Evolutionary conservation across 1,140 invertebrate genomes (phyloP).

Genomic region (Parapsyche elsis): DNA sequence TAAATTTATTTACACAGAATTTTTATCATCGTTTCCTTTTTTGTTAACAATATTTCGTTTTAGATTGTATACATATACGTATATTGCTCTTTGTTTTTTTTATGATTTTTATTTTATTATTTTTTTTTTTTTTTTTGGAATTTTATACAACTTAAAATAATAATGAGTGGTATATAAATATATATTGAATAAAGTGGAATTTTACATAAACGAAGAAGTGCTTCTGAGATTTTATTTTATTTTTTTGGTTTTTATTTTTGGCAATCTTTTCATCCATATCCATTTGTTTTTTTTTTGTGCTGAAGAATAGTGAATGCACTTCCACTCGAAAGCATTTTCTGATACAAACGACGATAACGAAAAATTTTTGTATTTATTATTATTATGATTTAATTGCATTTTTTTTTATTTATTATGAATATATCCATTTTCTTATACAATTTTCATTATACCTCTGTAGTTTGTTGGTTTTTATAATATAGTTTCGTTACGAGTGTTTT

Average conservation of each 20-base stretch:
- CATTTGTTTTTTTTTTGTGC: slow-evolving; percentile 60
- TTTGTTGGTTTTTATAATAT: neutral
- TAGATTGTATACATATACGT: neutral
- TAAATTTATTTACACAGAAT: slow-evolving; percentile 20
- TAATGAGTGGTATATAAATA: slow-evolving; percentile 34
- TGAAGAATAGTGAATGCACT: slow-evolving; percentile 70
- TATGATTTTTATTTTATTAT: slow-evolving; percentile 15
- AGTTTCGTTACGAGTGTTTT: neutral
- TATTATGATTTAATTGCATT: neutral
- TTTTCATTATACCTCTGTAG: neutral
- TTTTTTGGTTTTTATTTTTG: slow-evolving; percentile 4
- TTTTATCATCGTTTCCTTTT: neutral
- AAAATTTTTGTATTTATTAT: too few species aligned
- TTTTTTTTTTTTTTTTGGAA: slow-evolving; percentile 35
- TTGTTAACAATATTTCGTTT: neutral
- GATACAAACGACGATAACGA: slow-evolving; percentile 12
- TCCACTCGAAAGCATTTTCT: slow-evolving; percentile 58
- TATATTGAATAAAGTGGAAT: slow-evolving; percentile 42
- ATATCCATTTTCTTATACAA: neutral
- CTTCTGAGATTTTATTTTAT: slow-evolving; percentile 41
- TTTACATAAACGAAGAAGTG: slow-evolving; percentile 40
- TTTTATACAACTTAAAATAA: slow-evolving; percentile 24
- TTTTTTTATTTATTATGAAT: neutral
- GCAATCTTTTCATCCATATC: slow-evolving; percentile 34
- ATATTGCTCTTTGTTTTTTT: slow-evolving; percentile 22